phyloP scores from a whole-genome alignment of 2,888 invertebrate species.

The Ormyrus thymus region DNA sequence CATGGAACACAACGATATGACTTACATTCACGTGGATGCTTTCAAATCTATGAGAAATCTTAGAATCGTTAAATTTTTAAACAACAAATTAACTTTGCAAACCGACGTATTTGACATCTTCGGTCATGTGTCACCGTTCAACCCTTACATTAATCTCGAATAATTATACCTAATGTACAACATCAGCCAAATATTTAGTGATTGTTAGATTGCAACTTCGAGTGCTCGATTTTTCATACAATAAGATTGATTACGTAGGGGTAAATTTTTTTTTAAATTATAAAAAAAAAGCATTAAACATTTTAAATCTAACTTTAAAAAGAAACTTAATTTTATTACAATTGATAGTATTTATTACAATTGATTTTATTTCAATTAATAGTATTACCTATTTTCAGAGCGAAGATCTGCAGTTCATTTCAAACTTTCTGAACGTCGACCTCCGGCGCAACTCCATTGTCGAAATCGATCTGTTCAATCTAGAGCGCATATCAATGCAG shows the following conservation, averaged over 20 bases:
- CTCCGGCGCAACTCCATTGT: slow-evolving; percentile 78
- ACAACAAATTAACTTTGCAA: slow-evolving; percentile 76
- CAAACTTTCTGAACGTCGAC: slow-evolving; percentile 74
- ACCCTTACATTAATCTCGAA: slow-evolving; percentile 76
- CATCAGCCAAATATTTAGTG: slow-evolving; percentile 78
- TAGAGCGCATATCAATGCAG: slow-evolving; percentile 28
- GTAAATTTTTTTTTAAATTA: slow-evolving; percentile 75
- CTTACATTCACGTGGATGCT: slow-evolving; percentile 72
- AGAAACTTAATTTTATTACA: background rate
- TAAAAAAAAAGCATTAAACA: background rate
- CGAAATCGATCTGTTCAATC: slow-evolving; percentile 54
- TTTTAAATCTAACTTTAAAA: background rate
- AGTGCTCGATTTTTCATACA: slow-evolving; percentile 81
- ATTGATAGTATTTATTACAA: too few relatives aligned
- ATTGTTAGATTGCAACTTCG: slow-evolving; percentile 77
- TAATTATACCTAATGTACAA: slow-evolving; percentile 81
- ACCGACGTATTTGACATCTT: slow-evolving; percentile 58
- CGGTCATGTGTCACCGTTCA: slow-evolving; percentile 78
- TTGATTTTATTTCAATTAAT: too few relatives aligned
- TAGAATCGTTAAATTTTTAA: slow-evolving; percentile 75
- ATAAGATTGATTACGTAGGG: slow-evolving; percentile 77
- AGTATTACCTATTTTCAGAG: slow-evolving; percentile 22
- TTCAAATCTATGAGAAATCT: slow-evolving; percentile 78
- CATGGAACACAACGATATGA: slow-evolving; percentile 76
- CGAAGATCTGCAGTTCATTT: slow-evolving; percentile 65